Percentiles rank a stretch among this genome's conserved stretches.
These are phyloP conservation scores for Channa striata DNA, from an alignment of 2,797 vertebrate genomes.

Conservation along the genomic window DNA sequence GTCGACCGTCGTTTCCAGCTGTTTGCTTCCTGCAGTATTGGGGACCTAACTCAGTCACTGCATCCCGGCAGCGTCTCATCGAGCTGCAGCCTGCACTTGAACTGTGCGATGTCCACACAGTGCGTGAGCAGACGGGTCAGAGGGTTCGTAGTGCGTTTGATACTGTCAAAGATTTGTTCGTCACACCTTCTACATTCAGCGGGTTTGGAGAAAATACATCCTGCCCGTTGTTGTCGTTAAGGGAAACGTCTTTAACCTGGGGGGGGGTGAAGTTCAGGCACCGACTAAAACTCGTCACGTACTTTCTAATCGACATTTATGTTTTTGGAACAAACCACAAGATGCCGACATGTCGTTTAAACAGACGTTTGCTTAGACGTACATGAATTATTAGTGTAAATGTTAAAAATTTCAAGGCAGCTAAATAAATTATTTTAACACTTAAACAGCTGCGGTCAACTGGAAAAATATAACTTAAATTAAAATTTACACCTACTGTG, in stretches of 20 bases:
- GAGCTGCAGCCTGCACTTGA: slow-evolving; percentile 13
- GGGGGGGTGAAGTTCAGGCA: slow-evolving; percentile 11
- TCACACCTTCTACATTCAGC: slow-evolving; percentile 7
- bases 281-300: not conserved
- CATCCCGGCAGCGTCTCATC: slow-evolving; percentile 3
- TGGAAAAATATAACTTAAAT: too few relatives aligned
- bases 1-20: not conserved
- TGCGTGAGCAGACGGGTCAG: slow-evolving; percentile 32
- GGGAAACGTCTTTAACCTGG: slow-evolving; percentile 2
- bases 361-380: too few relatives aligned
- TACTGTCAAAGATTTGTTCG: slow-evolving; percentile 8
- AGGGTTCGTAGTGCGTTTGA: slow-evolving; percentile 40
- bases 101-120: slow-evolving; percentile 19
- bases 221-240: slow-evolving; percentile 20
- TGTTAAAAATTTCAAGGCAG: too few relatives aligned
- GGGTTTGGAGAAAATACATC: slow-evolving; percentile 51
- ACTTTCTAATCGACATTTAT: too few relatives aligned
- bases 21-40: not conserved
- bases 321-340: too few relatives aligned
- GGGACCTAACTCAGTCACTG: too few relatives aligned
- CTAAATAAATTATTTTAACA: too few relatives aligned
- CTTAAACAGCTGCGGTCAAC: too few relatives aligned
- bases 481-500: too few relatives aligned
- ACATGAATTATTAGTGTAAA: too few relatives aligned
- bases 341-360: too few relatives aligned